phyloP scores from a whole-genome alignment of 2,888 invertebrate species.

The Drosophila crucigera region DNA sequence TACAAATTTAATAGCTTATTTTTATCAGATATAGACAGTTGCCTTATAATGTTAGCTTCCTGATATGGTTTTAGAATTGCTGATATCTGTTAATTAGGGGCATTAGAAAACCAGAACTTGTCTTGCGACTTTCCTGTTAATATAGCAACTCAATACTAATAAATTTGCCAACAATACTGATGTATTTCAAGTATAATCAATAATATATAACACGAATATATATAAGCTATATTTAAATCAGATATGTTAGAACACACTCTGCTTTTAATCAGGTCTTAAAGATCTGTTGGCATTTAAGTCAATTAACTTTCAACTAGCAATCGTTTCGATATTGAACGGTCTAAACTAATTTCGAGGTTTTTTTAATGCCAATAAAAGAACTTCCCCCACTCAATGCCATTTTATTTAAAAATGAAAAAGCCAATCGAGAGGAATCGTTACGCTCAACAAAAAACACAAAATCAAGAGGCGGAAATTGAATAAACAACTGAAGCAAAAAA shows the following conservation, averaged over 20 bases:
- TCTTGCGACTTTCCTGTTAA: neutral
- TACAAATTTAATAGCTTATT: neutral
- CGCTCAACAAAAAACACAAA: constrained; percentile 18
- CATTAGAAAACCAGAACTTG: neutral
- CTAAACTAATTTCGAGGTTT: constrained; percentile 32
- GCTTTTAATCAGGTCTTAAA: neutral
- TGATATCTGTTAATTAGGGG: accelerated
- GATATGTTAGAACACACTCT: neutral
- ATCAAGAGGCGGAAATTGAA: constrained; percentile 67
- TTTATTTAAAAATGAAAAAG: constrained; percentile 56
- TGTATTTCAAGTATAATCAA: neutral
- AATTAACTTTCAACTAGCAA: neutral
- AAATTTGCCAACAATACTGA: neutral
- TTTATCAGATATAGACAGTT: no score
- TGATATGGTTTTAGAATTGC: neutral
- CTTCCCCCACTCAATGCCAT: constrained; percentile 16
- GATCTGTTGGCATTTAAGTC: neutral
- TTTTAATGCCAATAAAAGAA: constrained; percentile 21
- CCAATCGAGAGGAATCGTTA: constrained; percentile 56
- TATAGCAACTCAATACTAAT: neutral
- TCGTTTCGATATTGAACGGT: constrained; percentile 16
- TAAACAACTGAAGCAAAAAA: constrained; percentile 76
- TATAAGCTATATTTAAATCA: neutral
- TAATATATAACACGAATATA: neutral
- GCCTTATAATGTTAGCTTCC: no score